Evolutionary conservation across 2,113 vertebrate genomes (phyloP).

Genomic region (Pimephales promelas): DNA sequence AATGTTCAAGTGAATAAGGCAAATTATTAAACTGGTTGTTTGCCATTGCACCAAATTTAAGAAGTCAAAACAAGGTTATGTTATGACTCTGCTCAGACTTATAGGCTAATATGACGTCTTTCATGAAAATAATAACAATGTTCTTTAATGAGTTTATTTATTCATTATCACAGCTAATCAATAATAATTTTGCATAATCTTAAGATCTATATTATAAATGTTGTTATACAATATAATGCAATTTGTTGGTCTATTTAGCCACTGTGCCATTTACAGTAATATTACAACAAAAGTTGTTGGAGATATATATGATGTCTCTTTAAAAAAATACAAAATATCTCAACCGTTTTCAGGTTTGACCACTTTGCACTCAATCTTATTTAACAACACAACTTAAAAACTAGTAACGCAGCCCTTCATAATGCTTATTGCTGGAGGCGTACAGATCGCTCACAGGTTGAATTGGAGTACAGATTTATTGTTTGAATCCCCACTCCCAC

Average conservation of each 20-base stretch:
- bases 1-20: neutral
- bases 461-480: constrained; percentile 56
- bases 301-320: no score
- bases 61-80: neutral
- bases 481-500: constrained; percentile 31
- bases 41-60: neutral
- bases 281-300: neutral
- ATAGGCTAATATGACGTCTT: neutral
- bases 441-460: constrained; percentile 50
- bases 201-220: neutral
- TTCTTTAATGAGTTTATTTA: neutral
- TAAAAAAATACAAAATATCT: no score
- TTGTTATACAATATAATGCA: neutral
- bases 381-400: neutral
- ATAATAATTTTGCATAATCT: neutral
- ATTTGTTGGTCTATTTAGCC: neutral
- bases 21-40: neutral
- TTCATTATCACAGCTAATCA: constrained; percentile 10
- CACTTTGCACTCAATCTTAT: neutral
- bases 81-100: neutral
- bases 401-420: neutral
- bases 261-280: neutral
- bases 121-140: constrained; percentile 18
- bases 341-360: neutral
- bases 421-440: constrained; percentile 31